Percentiles rank a stretch among this genome's conserved stretches.
These are phyloP conservation scores for Shargacucullia verbasci DNA, from an alignment of 2,888 invertebrate genomes.

Conservation along the genomic window DNA sequence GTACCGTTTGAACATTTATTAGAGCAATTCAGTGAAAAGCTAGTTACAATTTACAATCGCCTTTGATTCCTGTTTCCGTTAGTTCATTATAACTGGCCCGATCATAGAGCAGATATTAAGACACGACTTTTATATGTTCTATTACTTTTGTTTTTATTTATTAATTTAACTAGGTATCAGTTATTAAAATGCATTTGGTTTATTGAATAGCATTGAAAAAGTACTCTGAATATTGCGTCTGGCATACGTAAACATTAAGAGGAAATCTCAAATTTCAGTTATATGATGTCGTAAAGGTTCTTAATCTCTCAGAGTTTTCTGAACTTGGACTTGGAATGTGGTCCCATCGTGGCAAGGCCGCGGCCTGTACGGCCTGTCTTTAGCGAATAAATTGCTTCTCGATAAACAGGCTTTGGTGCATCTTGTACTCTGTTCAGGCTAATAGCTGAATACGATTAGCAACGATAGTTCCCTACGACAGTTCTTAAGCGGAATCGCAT, in stretches of 20 bases:
- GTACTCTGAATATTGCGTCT: conserved; percentile 5
- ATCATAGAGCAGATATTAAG: neutral
- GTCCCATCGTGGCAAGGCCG: conserved; percentile 77
- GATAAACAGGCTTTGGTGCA: conserved; percentile 78
- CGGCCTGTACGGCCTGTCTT: conserved; percentile 78
- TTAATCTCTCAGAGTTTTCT: conserved; percentile 79
- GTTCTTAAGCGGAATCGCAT: conserved; percentile 77
- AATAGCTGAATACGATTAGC: conserved; percentile 80
- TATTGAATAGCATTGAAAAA: conserved; percentile 4
- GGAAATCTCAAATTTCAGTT: conserved; percentile 13
- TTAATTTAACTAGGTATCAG: neutral
- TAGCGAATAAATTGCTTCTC: conserved; percentile 83
- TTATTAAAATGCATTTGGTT: neutral
- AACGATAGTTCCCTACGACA: conserved; percentile 57
- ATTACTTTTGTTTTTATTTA: neutral
- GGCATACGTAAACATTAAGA: conserved; percentile 12
- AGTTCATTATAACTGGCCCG: conserved; percentile 3
- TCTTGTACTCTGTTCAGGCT: conserved; percentile 66
- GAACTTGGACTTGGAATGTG: conserved; percentile 80
- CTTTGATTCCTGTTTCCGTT: neutral
- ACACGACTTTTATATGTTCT: neutral
- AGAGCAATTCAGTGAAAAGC: neutral
- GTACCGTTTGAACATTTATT: no score
- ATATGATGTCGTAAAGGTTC: conserved; percentile 61
- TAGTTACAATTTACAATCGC: neutral